Evolutionary conservation across 2,113 vertebrate species (phyloP).

Genomic region (Prunella himalayana): DNA sequence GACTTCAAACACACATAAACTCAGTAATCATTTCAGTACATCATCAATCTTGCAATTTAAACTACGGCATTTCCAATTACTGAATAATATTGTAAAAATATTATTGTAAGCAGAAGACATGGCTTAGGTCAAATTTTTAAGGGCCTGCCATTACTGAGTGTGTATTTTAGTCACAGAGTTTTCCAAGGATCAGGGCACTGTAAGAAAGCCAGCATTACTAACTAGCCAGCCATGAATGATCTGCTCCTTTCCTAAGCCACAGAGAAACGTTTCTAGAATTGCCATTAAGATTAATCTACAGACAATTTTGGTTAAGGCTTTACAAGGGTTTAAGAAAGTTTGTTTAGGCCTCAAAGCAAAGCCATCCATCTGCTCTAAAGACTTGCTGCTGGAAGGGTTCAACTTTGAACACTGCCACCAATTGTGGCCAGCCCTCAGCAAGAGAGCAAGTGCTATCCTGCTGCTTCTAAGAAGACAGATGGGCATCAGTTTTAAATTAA

Average conservation of each 20-base stretch:
- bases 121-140: neutral
- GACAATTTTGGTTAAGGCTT: neutral
- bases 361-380: neutral
- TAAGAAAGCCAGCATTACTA: neutral
- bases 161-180: neutral
- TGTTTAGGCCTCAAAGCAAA: neutral
- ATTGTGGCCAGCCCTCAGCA: neutral
- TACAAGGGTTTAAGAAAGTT: neutral
- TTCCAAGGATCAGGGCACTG: neutral
- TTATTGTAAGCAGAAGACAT: neutral
- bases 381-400: neutral
- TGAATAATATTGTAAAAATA: neutral
- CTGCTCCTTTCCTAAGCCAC: neutral
- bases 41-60: neutral
- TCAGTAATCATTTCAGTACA: neutral
- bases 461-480: neutral
- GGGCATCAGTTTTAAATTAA: neutral
- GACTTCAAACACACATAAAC: rapidly evolving
- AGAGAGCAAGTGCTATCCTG: neutral
- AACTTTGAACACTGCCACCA: neutral
- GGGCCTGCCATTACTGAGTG: neutral
- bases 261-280: neutral
- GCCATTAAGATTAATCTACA: neutral
- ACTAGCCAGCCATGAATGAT: neutral
- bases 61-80: neutral